These are phyloP conservation scores for Gymnarchus niloticus DNA, from an alignment of 2,113 vertebrate species.

Conservation along the genomic window DNA sequence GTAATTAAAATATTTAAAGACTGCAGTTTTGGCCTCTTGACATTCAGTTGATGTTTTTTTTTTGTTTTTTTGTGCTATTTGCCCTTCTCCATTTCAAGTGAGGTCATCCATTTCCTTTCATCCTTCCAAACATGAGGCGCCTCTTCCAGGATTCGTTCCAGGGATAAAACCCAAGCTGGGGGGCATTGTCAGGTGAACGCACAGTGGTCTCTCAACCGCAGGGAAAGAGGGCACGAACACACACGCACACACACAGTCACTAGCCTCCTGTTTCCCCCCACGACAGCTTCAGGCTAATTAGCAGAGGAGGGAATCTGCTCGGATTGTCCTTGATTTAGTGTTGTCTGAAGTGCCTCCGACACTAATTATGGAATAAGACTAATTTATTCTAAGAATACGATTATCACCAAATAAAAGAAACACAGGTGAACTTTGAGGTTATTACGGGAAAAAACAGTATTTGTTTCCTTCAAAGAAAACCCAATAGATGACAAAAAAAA, in stretches of 20 bases:
- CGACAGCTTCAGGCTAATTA: conserved; percentile 15
- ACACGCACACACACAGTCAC: neutral
- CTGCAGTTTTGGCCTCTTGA: neutral
- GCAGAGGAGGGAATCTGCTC: neutral
- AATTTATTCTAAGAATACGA: conserved; percentile 21
- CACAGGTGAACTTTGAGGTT: conserved; percentile 6
- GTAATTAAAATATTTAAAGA: neutral
- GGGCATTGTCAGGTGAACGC: neutral
- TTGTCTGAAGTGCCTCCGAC: conserved; percentile 25
- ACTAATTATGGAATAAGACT: conserved; percentile 25
- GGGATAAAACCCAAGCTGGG: neutral
- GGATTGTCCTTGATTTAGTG: conserved; percentile 26
- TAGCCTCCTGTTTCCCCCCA: neutral
- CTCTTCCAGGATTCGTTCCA: neutral
- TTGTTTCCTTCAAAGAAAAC: conserved; percentile 10
- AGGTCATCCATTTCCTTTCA: too few species aligned
- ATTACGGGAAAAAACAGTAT: conserved; percentile 10
- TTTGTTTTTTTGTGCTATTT: neutral
- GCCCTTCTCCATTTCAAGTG: neutral
- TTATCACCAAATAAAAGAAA: conserved; percentile 22
- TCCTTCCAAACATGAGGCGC: neutral
- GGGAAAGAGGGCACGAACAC: neutral
- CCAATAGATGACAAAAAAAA: neutral
- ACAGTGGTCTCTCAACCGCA: too few species aligned
- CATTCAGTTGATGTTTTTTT: neutral